Base-by-base conservation (phyloP, 2,888 invertebrate species). In the Deroplatys truncata region DNA sequence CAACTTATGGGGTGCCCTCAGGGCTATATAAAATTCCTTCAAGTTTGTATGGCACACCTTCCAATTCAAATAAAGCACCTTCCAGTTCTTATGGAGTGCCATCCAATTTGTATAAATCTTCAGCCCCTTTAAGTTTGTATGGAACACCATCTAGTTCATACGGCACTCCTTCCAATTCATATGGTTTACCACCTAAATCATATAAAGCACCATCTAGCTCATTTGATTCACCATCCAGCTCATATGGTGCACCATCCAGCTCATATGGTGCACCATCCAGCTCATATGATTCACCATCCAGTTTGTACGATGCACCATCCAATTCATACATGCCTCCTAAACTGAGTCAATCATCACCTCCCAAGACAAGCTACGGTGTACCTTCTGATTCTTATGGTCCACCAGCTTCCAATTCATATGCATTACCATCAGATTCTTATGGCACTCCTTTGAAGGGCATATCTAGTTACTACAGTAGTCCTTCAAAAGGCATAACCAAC, bases 221-320 rank as follows among this genome's bases (percentile, higher is more conserved):
- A 85, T 88, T 85, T 35, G 93, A 93, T 90, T 93, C 93, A 90
- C 93, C 93, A 20, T 82, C 89, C 28, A 88, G 43, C 49, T 86
- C 89, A 5, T 90, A 91, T 87, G 90, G 85, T 82, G 86, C 90
- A 28, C 91, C 91, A 28, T 82, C 86, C 13, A 29, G 82, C 15
- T 86, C 89, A 72, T 89, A 89, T 84, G 88, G 88, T 15, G 89
- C 91, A 56, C 91, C 92, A 28, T 90, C 91, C 16, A 87, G 89
- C 7, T 91, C 91, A 28, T 91, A 91, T 85, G 90, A 91, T 1
- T 88, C 91, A 5, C 91, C 91, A 28, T 90, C 85, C 92, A 92
- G 28, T 7, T 84, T 49, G 0, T 84, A 88, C 13, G 84, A 29
- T 29, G 31, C 88, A 93, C 93, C 89, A 92, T 92, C 35, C 90